These are phyloP conservation scores for Dasysyrphus tricinctus DNA, from an alignment of 2,888 invertebrate species.

Conservation along the genomic window DNA sequence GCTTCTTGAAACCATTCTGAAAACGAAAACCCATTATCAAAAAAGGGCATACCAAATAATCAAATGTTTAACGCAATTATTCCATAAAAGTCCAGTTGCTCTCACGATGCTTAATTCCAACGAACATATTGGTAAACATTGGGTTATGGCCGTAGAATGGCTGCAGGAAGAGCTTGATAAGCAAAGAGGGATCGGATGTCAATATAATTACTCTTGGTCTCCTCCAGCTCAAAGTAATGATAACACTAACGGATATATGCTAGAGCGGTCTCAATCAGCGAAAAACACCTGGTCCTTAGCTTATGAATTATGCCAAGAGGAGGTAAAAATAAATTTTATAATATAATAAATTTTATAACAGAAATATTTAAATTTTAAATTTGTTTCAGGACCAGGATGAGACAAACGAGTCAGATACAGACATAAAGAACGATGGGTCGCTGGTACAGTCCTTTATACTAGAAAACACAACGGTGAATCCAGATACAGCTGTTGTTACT, in stretches of 20 bases:
- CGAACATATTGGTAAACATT: slow-evolving; percentile 92
- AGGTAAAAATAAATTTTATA: slow-evolving; percentile 82
- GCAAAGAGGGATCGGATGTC: slow-evolving; percentile 85
- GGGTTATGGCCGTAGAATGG: slow-evolving; percentile 96
- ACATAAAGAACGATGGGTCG: slow-evolving; percentile 80
- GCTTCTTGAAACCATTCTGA: slow-evolving; percentile 95
- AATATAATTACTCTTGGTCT: slow-evolving; percentile 96
- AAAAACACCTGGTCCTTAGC: slow-evolving; percentile 93
- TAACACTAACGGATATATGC: slow-evolving; percentile 95
- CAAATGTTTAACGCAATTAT: slow-evolving; percentile 96
- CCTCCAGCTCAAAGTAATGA: slow-evolving; percentile 97
- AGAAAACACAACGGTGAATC: slow-evolving; percentile 40
- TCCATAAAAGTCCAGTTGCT: slow-evolving; percentile 92
- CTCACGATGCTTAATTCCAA: slow-evolving; percentile 91
- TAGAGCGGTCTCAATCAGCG: slow-evolving; percentile 97
- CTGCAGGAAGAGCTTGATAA: slow-evolving; percentile 95
- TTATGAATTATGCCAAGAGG: slow-evolving; percentile 89
- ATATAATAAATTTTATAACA: neutral
- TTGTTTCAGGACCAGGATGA: slow-evolving; percentile 82
- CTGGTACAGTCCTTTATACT: slow-evolving; percentile 75
- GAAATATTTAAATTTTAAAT: neutral
- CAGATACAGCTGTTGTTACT: slow-evolving; percentile 29
- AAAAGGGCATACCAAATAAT: slow-evolving; percentile 98
- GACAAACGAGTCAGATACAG: slow-evolving; percentile 83
- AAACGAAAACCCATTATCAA: slow-evolving; percentile 97